Evolutionary conservation across 2,888 invertebrate species (phyloP), one percentile per base, ranked within the genome.

Genomic region (Euclidia mi): DNA sequence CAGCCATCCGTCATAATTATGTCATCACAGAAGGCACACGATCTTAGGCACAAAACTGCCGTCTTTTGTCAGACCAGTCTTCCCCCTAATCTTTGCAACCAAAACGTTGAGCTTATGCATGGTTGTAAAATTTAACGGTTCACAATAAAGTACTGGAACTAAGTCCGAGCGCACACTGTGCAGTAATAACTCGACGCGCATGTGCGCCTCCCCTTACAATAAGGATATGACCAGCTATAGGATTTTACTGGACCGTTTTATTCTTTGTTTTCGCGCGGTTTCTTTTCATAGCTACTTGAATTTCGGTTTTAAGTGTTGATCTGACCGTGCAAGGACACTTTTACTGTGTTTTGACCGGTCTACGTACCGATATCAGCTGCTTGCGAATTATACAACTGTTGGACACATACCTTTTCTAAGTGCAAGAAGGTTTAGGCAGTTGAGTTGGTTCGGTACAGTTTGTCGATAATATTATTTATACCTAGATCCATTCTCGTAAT

Each of bases 121-220:
- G 79, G 82, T 81, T 85, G 89, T 92, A 91, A 92, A 92, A 92
- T 94, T 91, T 92, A 91, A 92, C 89, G 90, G 87, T 82, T 82
- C 80, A 87, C 92, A 89, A 88, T 92, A 93, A 92, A 94, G 86
- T 88, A 85, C 76, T 79, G 84, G 67, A 87, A 83, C 88, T 90
- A 88, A 92, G 91, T 88, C 89, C 81, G 61, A 65, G 78, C 77
- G 76, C 79, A 76, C 76, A 82, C 71, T 75, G 78, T 65, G 72
- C 69, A 74, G 71, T 69, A 66, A 81, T 86, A 85, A 85, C 83
- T 83, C 67, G 78, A 66, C 65, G 72, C 75, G 72, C 79, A 71
- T 73, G 65, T 75, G 76, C 60, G 69, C 72, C 25, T 40, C 51
- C 66, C 60, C 56, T 75, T 65, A 63, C 53, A 34, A 14, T 63